Base-by-base conservation (phyloP, 37 sponge, comb jelly and placozoan genomes). In the Aplysina aerophoba region DNA sequence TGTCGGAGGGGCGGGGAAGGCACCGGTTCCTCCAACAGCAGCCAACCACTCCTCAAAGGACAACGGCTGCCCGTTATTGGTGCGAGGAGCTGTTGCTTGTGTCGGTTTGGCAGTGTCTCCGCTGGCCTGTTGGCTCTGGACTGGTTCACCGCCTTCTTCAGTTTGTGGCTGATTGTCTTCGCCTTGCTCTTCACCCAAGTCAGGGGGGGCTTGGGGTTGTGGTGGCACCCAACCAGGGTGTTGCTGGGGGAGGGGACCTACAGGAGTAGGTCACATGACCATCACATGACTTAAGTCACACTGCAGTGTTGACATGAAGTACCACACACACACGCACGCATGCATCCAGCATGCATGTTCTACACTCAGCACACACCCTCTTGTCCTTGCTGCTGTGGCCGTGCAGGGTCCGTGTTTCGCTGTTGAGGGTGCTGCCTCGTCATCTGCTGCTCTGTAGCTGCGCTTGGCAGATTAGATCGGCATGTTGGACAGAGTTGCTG, bases 401-500 rank as follows among this genome's bases (percentile, higher is more conserved):
- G 63, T 34, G 8, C 59, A 27, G 63, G 84, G 12, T 83, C 40
- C 53, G 11, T 34, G 19, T 17, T 19, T 55, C 37, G 84, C 54
- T 67, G 84, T 44, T 34, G 67, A 11, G 21, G 37, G 28, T 28
- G 44, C 67, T 53, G 50, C 69, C 27, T 40, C 44, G 41, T 36
- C 25, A 15, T 25, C 54, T 75, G 78, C 78, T 50, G 82, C 34
- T 35, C 73, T 44, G 22, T 25, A 19, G 79, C 33, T 28, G 60
- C 60, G 22, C 73, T 68, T 15, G 93, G 81, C 19, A 95, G 90
- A 59, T 87, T 84, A n/a, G 85, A 62, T 56, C 94, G 90, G 58
- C 99, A 99, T n/a, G 97, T 97, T 50, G 99, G 99, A 60, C 99
- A 99, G 16, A 90, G 89, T 88, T 99, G 99, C 82, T 99, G 97